phyloP scores from a whole-genome alignment of 2,888 invertebrate genomes.

The Caenorhabditis sp. region DNA sequence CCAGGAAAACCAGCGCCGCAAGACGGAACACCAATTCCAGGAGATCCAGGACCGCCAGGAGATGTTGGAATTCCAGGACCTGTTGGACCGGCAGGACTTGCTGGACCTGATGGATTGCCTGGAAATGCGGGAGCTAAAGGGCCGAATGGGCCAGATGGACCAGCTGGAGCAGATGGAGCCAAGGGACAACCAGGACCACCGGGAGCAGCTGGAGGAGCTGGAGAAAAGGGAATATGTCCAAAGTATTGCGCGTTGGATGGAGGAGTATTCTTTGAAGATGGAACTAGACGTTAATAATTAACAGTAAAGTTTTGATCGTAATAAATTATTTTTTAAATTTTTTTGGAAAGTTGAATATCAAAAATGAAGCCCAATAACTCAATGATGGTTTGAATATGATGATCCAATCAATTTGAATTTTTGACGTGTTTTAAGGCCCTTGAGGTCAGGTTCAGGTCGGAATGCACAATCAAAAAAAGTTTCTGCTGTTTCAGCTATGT shows the following conservation, averaged over 20 bases:
- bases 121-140: slow-evolving; percentile 38
- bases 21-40: slow-evolving; percentile 37
- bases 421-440: too few relatives aligned
- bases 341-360: too few relatives aligned
- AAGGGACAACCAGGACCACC: slow-evolving; percentile 38
- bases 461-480: too few relatives aligned
- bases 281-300: slow-evolving; percentile 38
- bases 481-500: too few relatives aligned
- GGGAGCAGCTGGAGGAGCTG: slow-evolving; percentile 29
- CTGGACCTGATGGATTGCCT: slow-evolving; percentile 37
- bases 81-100: slow-evolving; percentile 38
- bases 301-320: too few relatives aligned
- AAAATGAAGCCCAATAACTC: too few relatives aligned
- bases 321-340: too few relatives aligned
- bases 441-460: too few relatives aligned
- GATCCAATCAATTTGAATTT: too few relatives aligned
- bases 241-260: slow-evolving; percentile 59
- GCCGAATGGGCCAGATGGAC: slow-evolving; percentile 39
- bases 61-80: slow-evolving; percentile 45
- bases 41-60: slow-evolving; percentile 47
- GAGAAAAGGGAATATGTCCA: slow-evolving; percentile 43
- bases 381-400: too few relatives aligned
- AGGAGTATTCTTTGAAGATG: slow-evolving; percentile 61
- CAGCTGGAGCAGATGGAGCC: slow-evolving; percentile 35
- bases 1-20: slow-evolving; percentile 39